Percentiles rank a stretch among this genome's conserved stretches.
Conservation (phyloP, 2,797 vertebrate species). For the Galaxias olidus region DNA sequence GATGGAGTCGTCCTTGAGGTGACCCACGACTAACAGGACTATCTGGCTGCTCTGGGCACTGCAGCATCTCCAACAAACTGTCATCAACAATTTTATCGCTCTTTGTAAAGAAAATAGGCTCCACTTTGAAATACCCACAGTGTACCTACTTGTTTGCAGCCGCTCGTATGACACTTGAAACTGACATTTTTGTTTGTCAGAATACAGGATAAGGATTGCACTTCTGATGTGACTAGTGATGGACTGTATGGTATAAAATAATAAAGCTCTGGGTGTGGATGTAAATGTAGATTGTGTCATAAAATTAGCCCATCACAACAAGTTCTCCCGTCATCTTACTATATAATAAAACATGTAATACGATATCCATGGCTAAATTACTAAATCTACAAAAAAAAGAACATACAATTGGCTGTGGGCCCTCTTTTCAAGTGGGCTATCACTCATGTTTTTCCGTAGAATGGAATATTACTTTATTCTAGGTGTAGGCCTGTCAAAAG, state of each 20-base stretch:
- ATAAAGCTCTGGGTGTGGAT: too few relatives aligned
- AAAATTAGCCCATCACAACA: too few relatives aligned
- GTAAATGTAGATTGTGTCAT: too few relatives aligned
- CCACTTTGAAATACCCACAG: slow-evolving; percentile 31
- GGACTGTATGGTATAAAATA: too few relatives aligned
- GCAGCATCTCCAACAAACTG: slow-evolving; percentile 29
- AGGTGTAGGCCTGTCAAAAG: slow-evolving; percentile 75
- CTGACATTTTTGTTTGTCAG: not conserved
- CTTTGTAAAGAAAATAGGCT: slow-evolving; percentile 43
- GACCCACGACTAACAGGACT: slow-evolving; percentile 50
- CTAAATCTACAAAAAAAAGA: slow-evolving; percentile 29
- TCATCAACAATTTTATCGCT: slow-evolving; percentile 44
- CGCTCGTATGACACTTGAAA: not conserved
- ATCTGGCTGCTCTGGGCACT: slow-evolving; percentile 41
- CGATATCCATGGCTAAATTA: slow-evolving; percentile 25
- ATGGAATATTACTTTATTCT: slow-evolving; percentile 66
- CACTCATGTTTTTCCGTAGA: slow-evolving; percentile 58
- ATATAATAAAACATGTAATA: slow-evolving; percentile 25
- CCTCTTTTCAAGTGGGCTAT: slow-evolving; percentile 41
- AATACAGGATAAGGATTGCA: too few relatives aligned
- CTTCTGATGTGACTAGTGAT: too few relatives aligned
- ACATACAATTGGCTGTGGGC: slow-evolving; percentile 44
- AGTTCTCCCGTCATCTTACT: too few relatives aligned
- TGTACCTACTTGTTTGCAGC: not conserved
- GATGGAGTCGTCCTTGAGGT: slow-evolving; percentile 49